Base-by-base conservation (phyloP, 2,888 invertebrate species). In the Griposia aprilina region DNA sequence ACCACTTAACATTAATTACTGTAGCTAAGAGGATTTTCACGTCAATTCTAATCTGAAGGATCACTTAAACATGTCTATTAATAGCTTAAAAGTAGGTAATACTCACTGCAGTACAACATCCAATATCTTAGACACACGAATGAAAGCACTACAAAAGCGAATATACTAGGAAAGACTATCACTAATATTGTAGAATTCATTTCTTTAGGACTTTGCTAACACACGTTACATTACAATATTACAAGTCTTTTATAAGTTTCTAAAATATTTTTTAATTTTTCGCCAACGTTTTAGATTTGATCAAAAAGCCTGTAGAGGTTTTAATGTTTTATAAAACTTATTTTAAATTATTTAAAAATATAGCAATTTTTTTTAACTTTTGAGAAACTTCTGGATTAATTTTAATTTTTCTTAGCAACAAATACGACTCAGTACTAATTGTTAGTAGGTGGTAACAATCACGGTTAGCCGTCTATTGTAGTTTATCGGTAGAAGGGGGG, bases 101-200 rank as follows among this genome's bases (percentile, higher is more conserved):
- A 84, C 88, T 85, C 30, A 85, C 85, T 36, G 60, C 73, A 85
- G 50, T 57, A 6, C 30, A 78, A 36, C 45, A 45, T 60, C 74
- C 86, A 85, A 60, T 73, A 74, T 48, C 85, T 75, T 13, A 87
- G 8, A 6, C 75, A 87, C 62, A 85, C 74, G 15, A 73, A 73
- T 0, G 26, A 55, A 1, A 85, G 72, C 77, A 85, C 77, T 13
- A 88, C 0, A 41, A 52, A 20, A 26, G 82, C 85, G 17, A 85
- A 82, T 13, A 68, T 6, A 62, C 77, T 67, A 20, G 88, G 85
- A 5, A 85, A 70, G 1, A 30, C 77, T n/a, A 85, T 78, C 57
- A 85, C 62, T 2, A 87, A 55, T 41, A 66, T 45, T 41, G 55
- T 55, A 11, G 77, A 75, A 62, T 75, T 65, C 85, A 88, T 85